Conservation (phyloP, 2,888 invertebrate genomes). For the Cheilosia variabilis region DNA sequence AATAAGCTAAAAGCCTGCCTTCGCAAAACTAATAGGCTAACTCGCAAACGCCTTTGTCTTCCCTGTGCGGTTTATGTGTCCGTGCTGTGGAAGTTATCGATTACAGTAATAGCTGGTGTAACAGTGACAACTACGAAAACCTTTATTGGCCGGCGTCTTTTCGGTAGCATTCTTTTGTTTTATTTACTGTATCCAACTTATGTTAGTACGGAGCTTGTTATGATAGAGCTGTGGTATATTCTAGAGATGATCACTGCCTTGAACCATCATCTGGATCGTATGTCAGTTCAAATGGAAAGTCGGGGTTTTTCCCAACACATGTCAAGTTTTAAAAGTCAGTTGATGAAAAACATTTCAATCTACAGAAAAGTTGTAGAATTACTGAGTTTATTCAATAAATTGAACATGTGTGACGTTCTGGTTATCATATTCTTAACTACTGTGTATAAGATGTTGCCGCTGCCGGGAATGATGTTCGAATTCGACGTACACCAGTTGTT, state of each 20-base stretch:
- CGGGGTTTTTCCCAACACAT: not conserved
- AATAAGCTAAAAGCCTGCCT: not conserved
- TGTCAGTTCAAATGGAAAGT: not conserved
- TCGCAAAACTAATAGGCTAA: not conserved
- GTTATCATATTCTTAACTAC: not conserved
- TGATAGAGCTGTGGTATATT: not conserved
- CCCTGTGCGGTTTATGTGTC: not conserved
- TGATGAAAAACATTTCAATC: not conserved
- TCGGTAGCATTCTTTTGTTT: not conserved
- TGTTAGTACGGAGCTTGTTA: not conserved
- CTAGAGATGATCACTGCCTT: not conserved
- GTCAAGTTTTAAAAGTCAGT: not conserved
- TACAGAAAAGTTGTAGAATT: not conserved
- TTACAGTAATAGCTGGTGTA: not conserved
- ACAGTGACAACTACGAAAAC: not conserved
- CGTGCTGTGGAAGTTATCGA: not conserved
- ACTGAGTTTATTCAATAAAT: not conserved
- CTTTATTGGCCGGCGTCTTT: not conserved
- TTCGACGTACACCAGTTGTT: not conserved
- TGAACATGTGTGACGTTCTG: not conserved
- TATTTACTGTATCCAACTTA: not conserved
- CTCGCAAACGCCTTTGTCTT: not conserved
- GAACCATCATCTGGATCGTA: not conserved
- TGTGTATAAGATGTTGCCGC: not conserved
- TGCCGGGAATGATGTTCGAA: not conserved